Base-by-base conservation (phyloP, 2,888 invertebrate species). In the Phaedon cochleariae region DNA sequence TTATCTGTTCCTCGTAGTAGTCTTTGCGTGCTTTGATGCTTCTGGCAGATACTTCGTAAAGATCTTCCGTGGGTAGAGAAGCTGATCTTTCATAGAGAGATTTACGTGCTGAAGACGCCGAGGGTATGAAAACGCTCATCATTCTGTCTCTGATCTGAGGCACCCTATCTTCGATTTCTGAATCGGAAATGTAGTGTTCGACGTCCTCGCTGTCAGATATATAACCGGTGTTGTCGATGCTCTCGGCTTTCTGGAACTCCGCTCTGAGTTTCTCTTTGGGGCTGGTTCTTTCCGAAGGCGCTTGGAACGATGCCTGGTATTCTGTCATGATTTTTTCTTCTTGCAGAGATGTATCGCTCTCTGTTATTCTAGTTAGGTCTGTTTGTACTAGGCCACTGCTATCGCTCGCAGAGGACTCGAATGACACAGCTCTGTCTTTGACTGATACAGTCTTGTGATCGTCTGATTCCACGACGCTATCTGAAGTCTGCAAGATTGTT, bases 1-100 rank as follows among this genome's bases (percentile, higher is more conserved):
- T 86, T 62, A 89, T 87, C 74, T 88, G 87, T 70, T 87, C 86
- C 77, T 89, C 89, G 73, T 87, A 88, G 62, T 86, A 87, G 67
- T 86, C 85, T 59, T 88, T 88, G 65, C 87, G 85, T 48, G 86
- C 83, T 63, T 86, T 85, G 1, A 87, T 86, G 46, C 85, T 85
- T 70, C 85, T 84, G 26, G 85, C 85, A n/a, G 86, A 87, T 4
- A 86, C 84, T 71, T 87, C 87, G 64, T 83, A 82, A 10, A 85
- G 73, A 65, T 83, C 83, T 76, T 85, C 85, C n/a, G 85, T 84
- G 2, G 86, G 86, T 52, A 86, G 73, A 0, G 86, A 86, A 34
- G 83, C 82, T 3, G 86, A 86, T 65, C 86, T 76, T 76, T 85
- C 85, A 70, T 84, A 85, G 48, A 84, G 81, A 15, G 81, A 79